Evolutionary conservation across 2,113 vertebrate genomes (phyloP).

Genomic region (Cyrtonyx montezumae): DNA sequence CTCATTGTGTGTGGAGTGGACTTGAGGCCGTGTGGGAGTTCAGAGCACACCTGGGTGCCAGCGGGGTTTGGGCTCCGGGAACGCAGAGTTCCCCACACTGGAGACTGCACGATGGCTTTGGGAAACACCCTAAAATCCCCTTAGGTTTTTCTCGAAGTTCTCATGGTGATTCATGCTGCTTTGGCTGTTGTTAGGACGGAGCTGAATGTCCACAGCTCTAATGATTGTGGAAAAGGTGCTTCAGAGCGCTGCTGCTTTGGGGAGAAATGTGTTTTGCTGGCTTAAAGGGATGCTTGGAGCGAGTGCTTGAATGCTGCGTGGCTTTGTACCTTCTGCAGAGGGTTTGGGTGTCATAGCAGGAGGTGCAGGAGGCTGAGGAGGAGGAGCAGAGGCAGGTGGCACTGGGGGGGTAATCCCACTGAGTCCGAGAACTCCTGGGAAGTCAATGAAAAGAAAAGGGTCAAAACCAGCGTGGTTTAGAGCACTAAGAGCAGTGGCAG

Average conservation of each 20-base stretch:
- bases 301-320: fast-evolving
- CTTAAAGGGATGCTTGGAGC: fast-evolving
- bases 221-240: not conserved
- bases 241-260: not conserved
- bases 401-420: not conserved
- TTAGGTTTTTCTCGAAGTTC: not conserved
- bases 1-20: not conserved
- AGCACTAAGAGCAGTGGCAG: not conserved
- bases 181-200: not conserved
- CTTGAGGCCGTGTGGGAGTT: fast-evolving
- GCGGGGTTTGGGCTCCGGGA: not conserved
- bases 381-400: not conserved
- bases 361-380: slow-evolving; percentile 25
- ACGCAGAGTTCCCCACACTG: not conserved
- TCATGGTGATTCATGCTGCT: fast-evolving
- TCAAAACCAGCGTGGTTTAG: not conserved
- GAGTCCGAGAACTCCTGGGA: not conserved
- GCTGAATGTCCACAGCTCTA: not conserved
- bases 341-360: not conserved
- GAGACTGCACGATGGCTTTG: not conserved
- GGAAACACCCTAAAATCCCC: not conserved
- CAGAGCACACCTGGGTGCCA: fast-evolving
- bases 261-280: not conserved
- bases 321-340: not conserved
- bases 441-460: not conserved